Base-by-base conservation (phyloP, 1,140 invertebrate species). In the Bombus fervidus region DNA sequence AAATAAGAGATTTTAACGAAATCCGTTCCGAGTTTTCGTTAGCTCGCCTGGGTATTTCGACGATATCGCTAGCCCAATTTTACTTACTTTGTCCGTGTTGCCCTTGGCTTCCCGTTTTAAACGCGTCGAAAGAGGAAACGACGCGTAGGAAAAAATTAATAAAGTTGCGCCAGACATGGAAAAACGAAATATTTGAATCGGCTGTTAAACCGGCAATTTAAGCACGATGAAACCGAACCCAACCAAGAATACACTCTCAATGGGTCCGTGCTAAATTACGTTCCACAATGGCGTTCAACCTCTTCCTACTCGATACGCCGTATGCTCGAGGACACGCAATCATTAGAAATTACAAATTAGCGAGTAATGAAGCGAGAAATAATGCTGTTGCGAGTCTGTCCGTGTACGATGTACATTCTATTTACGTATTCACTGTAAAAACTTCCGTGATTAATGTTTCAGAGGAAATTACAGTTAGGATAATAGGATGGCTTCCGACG, bases 301-400 rank as follows among this genome's bases (percentile, higher is more conserved):
- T 72, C 68, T 80, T 62, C 75, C 68, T 64, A 64, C 39, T 72
- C 25, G 74, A 34, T 37, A 34, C 64, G 3, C 83, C 68, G 66
- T 72, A 62, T 39, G 75, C 39, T n/a, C 31, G 76, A 72, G 57
- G 68, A 85, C 39, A 85, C 68, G 83, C 73, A 85, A 85, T 80
- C 83, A 53, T 80, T 57, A 85, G 83, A 85, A 85, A 85, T 85
- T 85, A 80, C 53, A 85, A 85, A 85, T 85, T 85, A 80, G 68
- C 66, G 68, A 62, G 68, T 85, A 85, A 85, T 85, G 76, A 80
- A 85, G 68, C 83, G 53, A 80, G 76, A 72, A 85, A 85, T 85
- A 80, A 85, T 39, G 39, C 53, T 53, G 53, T 62, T 80, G 28
- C 12, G 39, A 62, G 37, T 34, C 68, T 72, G 59, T 57, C n/a